Evolutionary conservation across 2,888 invertebrate species (phyloP).

Genomic region (Bursaphelenchus okinawaensis): DNA sequence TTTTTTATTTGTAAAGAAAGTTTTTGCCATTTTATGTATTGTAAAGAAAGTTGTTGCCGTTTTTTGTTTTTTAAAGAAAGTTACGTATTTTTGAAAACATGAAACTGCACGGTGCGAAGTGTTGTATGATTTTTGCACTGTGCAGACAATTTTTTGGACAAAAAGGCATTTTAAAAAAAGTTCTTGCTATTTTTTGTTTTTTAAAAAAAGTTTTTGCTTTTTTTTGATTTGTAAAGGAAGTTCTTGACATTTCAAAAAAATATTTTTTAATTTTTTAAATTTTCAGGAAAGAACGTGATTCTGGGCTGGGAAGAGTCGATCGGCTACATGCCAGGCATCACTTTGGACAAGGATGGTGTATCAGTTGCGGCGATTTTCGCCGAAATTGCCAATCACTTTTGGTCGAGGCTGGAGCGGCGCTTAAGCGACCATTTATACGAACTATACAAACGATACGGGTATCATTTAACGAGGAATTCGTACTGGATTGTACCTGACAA

Average conservation of each 20-base stretch:
- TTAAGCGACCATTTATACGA: constrained; percentile 66
- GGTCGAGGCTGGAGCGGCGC: constrained; percentile 59
- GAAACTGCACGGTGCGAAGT: too few relatives aligned
- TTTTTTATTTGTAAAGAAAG: too few relatives aligned
- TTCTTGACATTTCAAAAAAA: too few relatives aligned
- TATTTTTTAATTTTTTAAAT: constrained; percentile 62
- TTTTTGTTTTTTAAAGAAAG: too few relatives aligned
- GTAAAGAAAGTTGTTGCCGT: too few relatives aligned
- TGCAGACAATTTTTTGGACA: too few relatives aligned
- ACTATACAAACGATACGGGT: constrained; percentile 71
- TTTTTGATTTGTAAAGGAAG: too few relatives aligned
- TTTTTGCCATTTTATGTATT: too few relatives aligned
- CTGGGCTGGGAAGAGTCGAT: constrained; percentile 98
- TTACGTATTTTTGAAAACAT: neutral
- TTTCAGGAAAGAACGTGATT: constrained; percentile 65
- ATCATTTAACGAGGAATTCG: constrained; percentile 78
- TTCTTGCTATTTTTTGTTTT: too few relatives aligned
- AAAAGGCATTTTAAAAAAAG: too few relatives aligned
- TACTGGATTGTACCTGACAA: constrained; percentile 66
- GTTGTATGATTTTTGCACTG: too few relatives aligned
- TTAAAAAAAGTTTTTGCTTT: too few relatives aligned
- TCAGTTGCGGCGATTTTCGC: constrained; percentile 77
- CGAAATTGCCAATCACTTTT: constrained; percentile 71
- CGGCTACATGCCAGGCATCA: constrained; percentile 70
- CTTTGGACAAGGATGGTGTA: constrained; percentile 88